A percentile compares a stretch with the other conserved stretches of the same genome.
phyloP scores from a whole-genome alignment of 2,888 invertebrate genomes.

The Athalia cordata region DNA sequence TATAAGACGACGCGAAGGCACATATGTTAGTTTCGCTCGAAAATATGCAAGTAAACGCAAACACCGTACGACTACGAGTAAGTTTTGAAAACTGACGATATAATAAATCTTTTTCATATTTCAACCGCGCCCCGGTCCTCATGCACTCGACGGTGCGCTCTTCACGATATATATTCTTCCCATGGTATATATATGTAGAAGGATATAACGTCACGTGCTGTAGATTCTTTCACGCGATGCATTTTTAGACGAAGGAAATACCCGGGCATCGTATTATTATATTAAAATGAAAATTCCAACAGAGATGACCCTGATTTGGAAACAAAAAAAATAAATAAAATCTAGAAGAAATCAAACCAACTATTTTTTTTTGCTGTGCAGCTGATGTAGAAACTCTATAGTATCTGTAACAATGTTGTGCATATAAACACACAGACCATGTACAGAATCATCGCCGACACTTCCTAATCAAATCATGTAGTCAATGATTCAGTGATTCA shows the following conservation, averaged over 20 bases:
- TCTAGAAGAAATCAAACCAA: too few species aligned
- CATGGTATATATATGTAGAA: neutral
- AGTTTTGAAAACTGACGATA: too few species aligned
- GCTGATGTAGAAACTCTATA: too few species aligned
- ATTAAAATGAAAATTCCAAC: too few species aligned
- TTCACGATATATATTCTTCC: too few species aligned
- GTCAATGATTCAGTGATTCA: slow-evolving; percentile 36
- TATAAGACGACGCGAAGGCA: neutral
- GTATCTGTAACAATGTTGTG: too few species aligned
- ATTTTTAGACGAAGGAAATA: slow-evolving; percentile 15
- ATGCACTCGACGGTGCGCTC: slow-evolving; percentile 13
- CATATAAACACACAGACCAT: neutral
- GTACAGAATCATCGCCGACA: slow-evolving; percentile 52
- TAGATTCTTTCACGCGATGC: slow-evolving; percentile 37
- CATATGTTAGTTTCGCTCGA: neutral
- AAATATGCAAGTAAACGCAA: slow-evolving; percentile 34
- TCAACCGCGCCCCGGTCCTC: too few species aligned
- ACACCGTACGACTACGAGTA: neutral
- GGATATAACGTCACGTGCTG: slow-evolving; percentile 14
- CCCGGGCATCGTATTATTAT: neutral
- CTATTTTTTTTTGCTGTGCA: too few species aligned
- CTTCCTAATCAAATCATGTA: slow-evolving; percentile 70
- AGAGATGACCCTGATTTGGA: too few species aligned
- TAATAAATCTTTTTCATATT: slow-evolving; percentile 36
- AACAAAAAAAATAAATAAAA: too few species aligned